Base-by-base conservation (phyloP, 1,140 invertebrate genomes). In the Pentalonia nigronervosa region DNA sequence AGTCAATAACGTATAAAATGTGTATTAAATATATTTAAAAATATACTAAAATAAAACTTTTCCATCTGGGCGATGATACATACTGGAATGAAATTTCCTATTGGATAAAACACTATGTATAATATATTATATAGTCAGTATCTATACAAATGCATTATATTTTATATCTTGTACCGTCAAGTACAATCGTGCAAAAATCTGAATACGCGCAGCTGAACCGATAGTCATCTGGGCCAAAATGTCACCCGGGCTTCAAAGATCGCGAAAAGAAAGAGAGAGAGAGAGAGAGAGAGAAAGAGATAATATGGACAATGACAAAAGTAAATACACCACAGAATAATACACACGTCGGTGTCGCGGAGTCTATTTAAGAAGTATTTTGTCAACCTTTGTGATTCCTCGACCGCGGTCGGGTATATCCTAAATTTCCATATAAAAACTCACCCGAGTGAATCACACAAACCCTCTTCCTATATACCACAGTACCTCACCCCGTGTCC, bases 321-420 rank as follows among this genome's bases (percentile, higher is more conserved):
- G 81, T 84, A 93, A 93, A 93, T 93, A 93, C 36, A 92, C 76
- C 91, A 34, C 91, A 84, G 76, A 84, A 92, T 91, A 91, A 91
- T 91, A 83, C 67, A 91, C 90, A 91, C 90, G 21, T 48, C 91
- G 91, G 67, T 92, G 91, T 92, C 91, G n/a, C n/a, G 45, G 91
- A 92, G 91, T 92, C 91, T 86, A 93, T 93, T 93, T 93, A 86
- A 93, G 81, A 83, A 84, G 76, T 56, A 53, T 93, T 92, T 93
- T 86, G 91, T 93, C 91, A 50, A 76, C 50, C 91, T 92, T 92
- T 92, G 91, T 86, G 76, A 93, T 93, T 93, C 48, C 91, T 17
- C n/a, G 48, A n/a, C 90, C 36, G 60, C 45, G 47, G 45, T n/a
- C 30, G 88, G 48, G 34, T 17, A 56, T 41, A 47, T 89, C 50